phyloP scores from a whole-genome alignment of 2,113 vertebrate genomes.

The Onychorhynchus coronatus region DNA sequence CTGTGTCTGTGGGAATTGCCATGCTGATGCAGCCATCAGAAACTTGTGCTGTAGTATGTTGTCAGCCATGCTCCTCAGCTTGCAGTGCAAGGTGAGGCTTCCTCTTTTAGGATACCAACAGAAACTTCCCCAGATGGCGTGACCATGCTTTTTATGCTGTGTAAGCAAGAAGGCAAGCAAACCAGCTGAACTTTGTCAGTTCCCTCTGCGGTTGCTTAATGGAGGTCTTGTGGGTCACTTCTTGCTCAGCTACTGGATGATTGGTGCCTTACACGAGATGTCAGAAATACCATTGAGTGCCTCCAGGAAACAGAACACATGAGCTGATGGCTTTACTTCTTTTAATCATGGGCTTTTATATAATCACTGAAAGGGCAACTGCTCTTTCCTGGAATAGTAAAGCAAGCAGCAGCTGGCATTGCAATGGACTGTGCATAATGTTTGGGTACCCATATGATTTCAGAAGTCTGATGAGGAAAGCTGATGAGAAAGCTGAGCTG shows the following conservation, averaged over 20 bases:
- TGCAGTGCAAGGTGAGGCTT: not conserved
- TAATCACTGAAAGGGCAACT: not conserved
- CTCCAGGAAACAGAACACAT: conserved; percentile 27
- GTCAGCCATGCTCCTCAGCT: not conserved
- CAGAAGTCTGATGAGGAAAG: not conserved
- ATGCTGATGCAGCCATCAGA: not conserved
- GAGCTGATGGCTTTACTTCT: conserved; percentile 12
- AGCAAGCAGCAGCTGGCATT: conserved; percentile 8
- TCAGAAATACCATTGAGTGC: conserved; percentile 55
- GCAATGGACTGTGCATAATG: not conserved
- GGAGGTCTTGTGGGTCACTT: not conserved
- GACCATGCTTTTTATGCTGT: not conserved
- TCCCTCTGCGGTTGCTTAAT: not conserved
- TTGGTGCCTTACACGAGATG: conserved; percentile 60
- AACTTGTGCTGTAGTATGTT: not conserved
- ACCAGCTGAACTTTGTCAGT: not conserved
- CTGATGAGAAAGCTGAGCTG: not conserved
- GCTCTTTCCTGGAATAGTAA: not conserved
- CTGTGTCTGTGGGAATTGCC: not conserved
- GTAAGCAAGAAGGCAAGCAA: not conserved
- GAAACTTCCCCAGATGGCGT: not conserved
- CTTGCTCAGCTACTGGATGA: not conserved
- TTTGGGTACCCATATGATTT: not conserved
- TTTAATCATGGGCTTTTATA: not conserved
- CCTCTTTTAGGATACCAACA: not conserved